A percentile compares a stretch with the other conserved stretches of the same genome.
These are phyloP conservation scores for Ctena decussata DNA, from an alignment of 2,888 invertebrate genomes.

Conservation along the genomic window DNA sequence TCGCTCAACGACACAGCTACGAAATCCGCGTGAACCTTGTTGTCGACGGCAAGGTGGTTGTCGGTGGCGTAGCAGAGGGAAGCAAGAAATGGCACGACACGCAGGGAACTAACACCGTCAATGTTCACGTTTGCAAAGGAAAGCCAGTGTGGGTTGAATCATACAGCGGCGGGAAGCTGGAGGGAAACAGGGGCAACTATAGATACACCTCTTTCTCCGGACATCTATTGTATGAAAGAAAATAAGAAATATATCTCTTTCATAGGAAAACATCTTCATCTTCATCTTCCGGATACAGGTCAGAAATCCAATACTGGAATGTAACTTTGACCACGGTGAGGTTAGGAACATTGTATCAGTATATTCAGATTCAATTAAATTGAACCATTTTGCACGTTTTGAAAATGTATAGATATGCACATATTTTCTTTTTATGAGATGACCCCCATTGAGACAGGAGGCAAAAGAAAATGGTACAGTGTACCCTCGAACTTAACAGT, in stretches of 20 bases:
- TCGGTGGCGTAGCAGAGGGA: conserved; percentile 8
- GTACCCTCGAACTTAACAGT: no score
- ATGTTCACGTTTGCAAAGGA: not conserved
- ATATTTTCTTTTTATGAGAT: no score
- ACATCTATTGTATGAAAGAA: not conserved
- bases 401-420: no score
- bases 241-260: not conserved
- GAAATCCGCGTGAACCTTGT: not conserved
- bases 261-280: no score
- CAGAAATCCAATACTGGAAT: no score
- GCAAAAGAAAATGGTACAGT: no score
- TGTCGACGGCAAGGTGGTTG: not conserved
- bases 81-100: not conserved
- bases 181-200: not conserved
- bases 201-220: not conserved
- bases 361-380: no score
- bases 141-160: not conserved
- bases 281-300: no score
- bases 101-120: conserved; percentile 11
- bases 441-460: no score
- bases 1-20: not conserved
- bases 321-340: no score
- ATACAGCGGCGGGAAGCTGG: not conserved
- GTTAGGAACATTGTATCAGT: no score
- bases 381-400: no score